phyloP scores from a whole-genome alignment of 2,888 invertebrate genomes.

The Xestia c-nigrum region DNA sequence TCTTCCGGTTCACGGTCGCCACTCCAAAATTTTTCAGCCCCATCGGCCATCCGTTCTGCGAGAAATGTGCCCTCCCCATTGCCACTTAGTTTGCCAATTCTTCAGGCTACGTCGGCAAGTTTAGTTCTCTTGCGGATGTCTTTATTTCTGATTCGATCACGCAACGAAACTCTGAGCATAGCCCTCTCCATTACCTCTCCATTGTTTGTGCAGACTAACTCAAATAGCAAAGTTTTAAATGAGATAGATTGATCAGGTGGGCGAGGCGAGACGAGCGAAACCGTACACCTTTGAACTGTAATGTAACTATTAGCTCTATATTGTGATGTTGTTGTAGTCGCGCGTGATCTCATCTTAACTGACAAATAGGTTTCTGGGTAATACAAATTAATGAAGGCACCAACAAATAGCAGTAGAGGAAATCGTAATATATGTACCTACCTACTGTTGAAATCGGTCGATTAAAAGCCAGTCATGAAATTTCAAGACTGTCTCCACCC shows the following conservation, averaged over 20 bases:
- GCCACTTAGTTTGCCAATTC: too few relatives aligned
- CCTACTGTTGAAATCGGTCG: neutral
- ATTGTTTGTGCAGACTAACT: conserved; percentile 44
- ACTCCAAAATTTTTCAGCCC: too few relatives aligned
- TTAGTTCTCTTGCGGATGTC: too few relatives aligned
- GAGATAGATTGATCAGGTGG: conserved; percentile 38
- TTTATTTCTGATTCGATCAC: too few relatives aligned
- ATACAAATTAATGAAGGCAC: conserved; percentile 1
- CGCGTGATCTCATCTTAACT: conserved; percentile 27
- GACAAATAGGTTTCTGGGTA: conserved; percentile 21
- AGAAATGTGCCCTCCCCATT: too few relatives aligned
- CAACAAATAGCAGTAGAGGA: too few relatives aligned
- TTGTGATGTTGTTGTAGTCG: conserved; percentile 8
- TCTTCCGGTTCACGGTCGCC: too few relatives aligned
- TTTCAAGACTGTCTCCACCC: too few relatives aligned
- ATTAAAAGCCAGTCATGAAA: neutral
- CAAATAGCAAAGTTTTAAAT: conserved; percentile 33
- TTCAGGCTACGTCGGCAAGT: too few relatives aligned
- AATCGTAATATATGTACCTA: too few relatives aligned
- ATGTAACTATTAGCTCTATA: conserved; percentile 25
- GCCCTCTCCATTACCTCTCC: conserved; percentile 12
- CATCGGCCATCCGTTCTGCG: too few relatives aligned
- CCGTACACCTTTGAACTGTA: conserved; percentile 32
- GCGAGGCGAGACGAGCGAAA: conserved; percentile 32
- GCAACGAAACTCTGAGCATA: too few relatives aligned